Percentiles rank a stretch among this genome's conserved stretches.
Evolutionary conservation across 2,113 vertebrate species (phyloP).

Genomic region (Nettapus auritus): DNA sequence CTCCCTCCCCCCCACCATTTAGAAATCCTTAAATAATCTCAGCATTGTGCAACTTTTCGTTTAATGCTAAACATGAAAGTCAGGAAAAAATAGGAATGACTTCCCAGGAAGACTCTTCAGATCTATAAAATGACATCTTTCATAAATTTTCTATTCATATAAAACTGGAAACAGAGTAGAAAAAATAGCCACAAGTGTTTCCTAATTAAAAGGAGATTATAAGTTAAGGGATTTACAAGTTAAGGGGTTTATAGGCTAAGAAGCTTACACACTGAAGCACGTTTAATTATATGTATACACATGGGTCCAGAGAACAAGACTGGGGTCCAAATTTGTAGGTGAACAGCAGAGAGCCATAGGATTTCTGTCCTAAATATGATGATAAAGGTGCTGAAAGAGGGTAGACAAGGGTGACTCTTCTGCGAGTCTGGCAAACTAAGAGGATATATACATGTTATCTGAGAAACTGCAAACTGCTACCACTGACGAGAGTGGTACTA

Average conservation of each 20-base stretch:
- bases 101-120: background rate
- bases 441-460: background rate
- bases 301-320: background rate
- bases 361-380: background rate
- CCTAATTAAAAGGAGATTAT: background rate
- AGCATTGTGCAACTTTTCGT: background rate
- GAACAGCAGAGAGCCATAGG: background rate
- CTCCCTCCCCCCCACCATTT: rapidly evolving
- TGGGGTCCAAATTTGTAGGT: background rate
- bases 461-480: background rate
- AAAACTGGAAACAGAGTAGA: background rate
- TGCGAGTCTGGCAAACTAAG: background rate
- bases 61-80: background rate
- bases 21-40: background rate
- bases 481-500: background rate
- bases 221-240: background rate
- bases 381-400: background rate
- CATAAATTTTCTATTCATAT: background rate
- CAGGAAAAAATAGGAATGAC: background rate
- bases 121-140: background rate
- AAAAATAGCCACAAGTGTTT: background rate
- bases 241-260: background rate
- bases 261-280: background rate
- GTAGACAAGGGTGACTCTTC: background rate
- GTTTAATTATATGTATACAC: background rate